Conservation (phyloP, 2,113 vertebrate genomes). For the Sitta europaea region DNA sequence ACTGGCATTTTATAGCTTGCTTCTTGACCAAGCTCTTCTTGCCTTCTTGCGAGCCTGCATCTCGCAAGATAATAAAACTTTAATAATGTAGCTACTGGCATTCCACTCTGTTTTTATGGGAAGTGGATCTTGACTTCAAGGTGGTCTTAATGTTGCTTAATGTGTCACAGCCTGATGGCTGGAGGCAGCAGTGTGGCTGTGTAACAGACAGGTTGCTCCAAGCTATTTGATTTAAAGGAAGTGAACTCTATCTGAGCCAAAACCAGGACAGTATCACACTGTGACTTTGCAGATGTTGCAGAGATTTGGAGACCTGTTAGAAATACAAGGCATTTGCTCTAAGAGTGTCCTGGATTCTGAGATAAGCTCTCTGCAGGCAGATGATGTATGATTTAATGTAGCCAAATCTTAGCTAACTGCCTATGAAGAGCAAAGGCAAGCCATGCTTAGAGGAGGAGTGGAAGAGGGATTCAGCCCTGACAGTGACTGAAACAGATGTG, state of each 20-base stretch:
- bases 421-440: neutral
- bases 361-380: neutral
- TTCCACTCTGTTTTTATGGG: neutral
- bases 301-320: neutral
- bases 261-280: neutral
- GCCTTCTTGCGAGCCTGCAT: neutral
- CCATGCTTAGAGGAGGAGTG: neutral
- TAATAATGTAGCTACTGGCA: neutral
- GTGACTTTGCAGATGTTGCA: neutral
- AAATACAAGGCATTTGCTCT: neutral
- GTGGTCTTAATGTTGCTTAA: neutral
- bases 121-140: neutral
- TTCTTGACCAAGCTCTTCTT: neutral
- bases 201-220: neutral
- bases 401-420: neutral
- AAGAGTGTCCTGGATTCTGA: neutral
- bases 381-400: neutral
- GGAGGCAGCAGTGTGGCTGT: neutral
- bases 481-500: neutral
- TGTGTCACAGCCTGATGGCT: neutral
- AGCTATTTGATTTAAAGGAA: neutral
- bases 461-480: neutral
- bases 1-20: neutral
- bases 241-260: neutral
- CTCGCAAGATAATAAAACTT: neutral